These are phyloP conservation scores for Ciconia stormi DNA, from an alignment of 2,113 vertebrate genomes.

Conservation along the genomic window DNA sequence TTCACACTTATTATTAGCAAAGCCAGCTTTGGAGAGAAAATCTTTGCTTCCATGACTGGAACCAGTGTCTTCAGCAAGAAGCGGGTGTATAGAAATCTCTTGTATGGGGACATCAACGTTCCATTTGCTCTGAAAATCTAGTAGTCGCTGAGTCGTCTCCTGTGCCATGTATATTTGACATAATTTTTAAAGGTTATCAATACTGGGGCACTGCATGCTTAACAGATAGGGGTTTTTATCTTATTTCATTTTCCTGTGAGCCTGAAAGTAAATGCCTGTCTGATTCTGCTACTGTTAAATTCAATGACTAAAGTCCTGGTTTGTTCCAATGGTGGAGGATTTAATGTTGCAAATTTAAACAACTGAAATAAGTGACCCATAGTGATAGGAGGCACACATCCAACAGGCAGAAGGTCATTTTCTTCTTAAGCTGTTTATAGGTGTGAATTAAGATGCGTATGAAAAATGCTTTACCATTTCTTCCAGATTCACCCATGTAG, in stretches of 20 bases:
- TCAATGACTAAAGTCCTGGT: neutral
- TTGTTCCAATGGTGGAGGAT: slow-evolving; percentile 7
- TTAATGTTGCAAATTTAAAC: slow-evolving; percentile 38
- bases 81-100: neutral
- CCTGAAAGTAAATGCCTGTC: slow-evolving; percentile 1
- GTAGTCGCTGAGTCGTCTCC: slow-evolving; percentile 35
- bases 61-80: slow-evolving; percentile 27
- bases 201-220: neutral
- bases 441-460: slow-evolving; percentile 29
- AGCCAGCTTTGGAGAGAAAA: slow-evolving; percentile 55
- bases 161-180: neutral
- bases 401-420: slow-evolving; percentile 21
- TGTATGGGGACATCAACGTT: fast-evolving
- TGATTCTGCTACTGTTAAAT: slow-evolving; percentile 11
- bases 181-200: slow-evolving; percentile 42
- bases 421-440: slow-evolving; percentile 31
- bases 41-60: slow-evolving; percentile 12
- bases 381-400: neutral
- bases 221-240: neutral
- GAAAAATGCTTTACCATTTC: slow-evolving; percentile 21
- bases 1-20: slow-evolving; percentile 66
- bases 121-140: slow-evolving; percentile 36
- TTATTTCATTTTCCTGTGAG: slow-evolving; percentile 10
- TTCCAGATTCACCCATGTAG: slow-evolving; percentile 18
- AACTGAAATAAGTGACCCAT: slow-evolving; percentile 45